These are phyloP conservation scores for Diaperis boleti DNA, from an alignment of 2,888 invertebrate genomes.

Conservation along the genomic window DNA sequence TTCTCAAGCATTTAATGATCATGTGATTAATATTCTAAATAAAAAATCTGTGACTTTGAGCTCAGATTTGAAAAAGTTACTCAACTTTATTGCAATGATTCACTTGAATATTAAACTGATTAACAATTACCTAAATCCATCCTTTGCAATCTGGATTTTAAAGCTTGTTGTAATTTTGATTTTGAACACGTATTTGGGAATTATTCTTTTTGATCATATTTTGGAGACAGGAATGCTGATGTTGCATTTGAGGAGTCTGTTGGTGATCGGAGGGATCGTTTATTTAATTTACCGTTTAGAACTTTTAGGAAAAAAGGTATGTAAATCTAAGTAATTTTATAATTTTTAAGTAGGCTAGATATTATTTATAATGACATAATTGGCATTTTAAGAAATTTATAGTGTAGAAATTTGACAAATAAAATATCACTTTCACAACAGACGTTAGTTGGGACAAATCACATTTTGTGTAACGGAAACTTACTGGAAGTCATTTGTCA, in stretches of 20 bases:
- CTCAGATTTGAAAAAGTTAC: constrained; percentile 9
- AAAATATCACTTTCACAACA: too few species aligned
- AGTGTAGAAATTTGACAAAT: too few species aligned
- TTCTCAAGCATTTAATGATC: neutral
- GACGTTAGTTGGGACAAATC: too few species aligned
- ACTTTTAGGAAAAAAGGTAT: constrained; percentile 4
- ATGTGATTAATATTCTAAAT: neutral
- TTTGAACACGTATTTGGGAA: constrained; percentile 29
- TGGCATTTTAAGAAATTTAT: too few species aligned
- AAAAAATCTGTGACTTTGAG: neutral
- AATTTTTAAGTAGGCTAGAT: too few species aligned
- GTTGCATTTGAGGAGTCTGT: constrained; percentile 14
- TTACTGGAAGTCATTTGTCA: too few species aligned
- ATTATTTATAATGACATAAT: too few species aligned
- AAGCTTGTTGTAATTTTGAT: constrained; percentile 23
- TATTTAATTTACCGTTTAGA: constrained; percentile 12
- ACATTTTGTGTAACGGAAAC: too few species aligned
- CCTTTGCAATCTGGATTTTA: constrained; percentile 9
- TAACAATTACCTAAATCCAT: constrained; percentile 23
- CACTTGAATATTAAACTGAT: constrained; percentile 15
- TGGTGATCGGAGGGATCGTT: constrained; percentile 12
- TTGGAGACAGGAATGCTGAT: constrained; percentile 17
- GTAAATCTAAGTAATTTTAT: neutral
- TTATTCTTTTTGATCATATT: constrained; percentile 20
- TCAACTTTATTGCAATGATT: constrained; percentile 1